These are phyloP conservation scores for Acomys russatus DNA, from an alignment of 2,797 vertebrate genomes.

Conservation along the genomic window DNA sequence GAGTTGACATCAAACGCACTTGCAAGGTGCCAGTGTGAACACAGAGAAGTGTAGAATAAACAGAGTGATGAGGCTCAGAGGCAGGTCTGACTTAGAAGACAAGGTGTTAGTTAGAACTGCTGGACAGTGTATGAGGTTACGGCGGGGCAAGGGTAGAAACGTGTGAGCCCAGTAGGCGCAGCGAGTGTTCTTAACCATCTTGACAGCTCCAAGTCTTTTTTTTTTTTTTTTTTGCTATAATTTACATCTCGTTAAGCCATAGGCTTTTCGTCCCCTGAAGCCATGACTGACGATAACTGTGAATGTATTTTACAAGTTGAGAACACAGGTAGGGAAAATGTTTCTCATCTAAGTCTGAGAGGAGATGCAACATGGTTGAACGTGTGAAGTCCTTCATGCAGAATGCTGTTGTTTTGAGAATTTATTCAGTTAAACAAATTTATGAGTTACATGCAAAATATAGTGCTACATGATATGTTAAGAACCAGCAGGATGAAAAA, in stretches of 20 bases:
- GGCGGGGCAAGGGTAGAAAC: background rate
- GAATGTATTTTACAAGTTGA: background rate
- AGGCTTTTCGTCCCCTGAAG: background rate
- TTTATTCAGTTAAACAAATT: background rate
- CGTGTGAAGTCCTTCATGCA: background rate
- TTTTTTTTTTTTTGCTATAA: background rate
- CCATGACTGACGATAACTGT: background rate
- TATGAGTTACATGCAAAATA: background rate
- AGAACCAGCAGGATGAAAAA: background rate
- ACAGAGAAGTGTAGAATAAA: background rate
- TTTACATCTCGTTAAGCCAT: background rate
- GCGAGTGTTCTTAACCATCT: background rate
- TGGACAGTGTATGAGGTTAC: background rate
- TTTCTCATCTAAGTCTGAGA: background rate
- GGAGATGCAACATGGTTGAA: background rate
- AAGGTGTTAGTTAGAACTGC: background rate
- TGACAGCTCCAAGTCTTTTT: background rate
- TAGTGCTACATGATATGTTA: background rate
- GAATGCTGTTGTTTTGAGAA: background rate
- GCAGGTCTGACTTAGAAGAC: background rate
- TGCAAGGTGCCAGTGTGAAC: background rate
- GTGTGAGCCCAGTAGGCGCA: background rate
- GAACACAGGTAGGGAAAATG: background rate
- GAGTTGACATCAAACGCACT: background rate
- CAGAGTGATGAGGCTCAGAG: background rate